These are phyloP conservation scores for Tipula unca DNA, from an alignment of 2,888 invertebrate genomes.

Conservation along the genomic window DNA sequence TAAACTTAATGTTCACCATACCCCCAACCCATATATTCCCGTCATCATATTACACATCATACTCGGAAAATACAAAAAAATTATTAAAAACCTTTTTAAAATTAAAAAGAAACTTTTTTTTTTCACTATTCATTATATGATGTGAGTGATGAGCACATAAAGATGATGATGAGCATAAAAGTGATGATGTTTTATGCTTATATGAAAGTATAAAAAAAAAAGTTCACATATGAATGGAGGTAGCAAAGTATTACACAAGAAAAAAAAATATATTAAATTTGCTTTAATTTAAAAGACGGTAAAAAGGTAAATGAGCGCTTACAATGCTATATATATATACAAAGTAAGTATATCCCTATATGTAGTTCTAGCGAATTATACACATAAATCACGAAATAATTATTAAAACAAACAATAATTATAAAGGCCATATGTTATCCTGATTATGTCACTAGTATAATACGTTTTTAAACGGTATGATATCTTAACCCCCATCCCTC, in stretches of 20 bases:
- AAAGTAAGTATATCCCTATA: background rate
- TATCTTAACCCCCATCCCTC: background rate
- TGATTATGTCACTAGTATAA: background rate
- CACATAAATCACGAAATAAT: background rate
- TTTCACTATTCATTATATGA: background rate
- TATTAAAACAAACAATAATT: background rate
- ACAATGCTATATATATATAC: background rate
- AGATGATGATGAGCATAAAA: background rate
- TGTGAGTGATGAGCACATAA: background rate
- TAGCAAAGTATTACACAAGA: background rate
- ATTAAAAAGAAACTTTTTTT: background rate
- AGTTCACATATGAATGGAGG: background rate
- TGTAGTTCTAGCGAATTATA: background rate
- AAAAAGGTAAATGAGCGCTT: background rate
- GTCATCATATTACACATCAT: background rate
- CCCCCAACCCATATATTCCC: background rate
- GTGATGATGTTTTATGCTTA: background rate
- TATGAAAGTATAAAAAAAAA: background rate
- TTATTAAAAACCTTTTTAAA: background rate
- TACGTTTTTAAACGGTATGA: background rate
- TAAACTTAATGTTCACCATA: background rate
- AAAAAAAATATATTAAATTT: background rate
- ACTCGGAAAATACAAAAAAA: background rate
- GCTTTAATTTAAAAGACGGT: background rate
- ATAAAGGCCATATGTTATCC: background rate